Evolutionary conservation across 2,888 invertebrate genomes (phyloP).

Genomic region (Agrenia bidenticulata): DNA sequence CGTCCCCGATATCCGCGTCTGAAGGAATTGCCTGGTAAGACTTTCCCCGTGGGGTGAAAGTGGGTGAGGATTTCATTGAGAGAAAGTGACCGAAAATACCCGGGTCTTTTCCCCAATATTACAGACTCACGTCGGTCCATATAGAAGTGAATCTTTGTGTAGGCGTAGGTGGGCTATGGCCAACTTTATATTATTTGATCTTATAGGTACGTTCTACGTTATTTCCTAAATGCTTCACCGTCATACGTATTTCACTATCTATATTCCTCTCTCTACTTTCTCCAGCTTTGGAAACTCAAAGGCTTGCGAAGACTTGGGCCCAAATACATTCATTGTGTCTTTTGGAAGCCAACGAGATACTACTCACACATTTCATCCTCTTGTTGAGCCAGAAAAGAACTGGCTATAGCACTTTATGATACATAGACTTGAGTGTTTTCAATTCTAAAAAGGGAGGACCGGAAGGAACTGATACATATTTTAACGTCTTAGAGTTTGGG

Average conservation of each 20-base stretch:
- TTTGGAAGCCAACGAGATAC: not conserved
- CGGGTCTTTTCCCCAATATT: slow-evolving; percentile 40
- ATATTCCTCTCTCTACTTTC: slow-evolving; percentile 3
- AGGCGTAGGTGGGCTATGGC: slow-evolving; percentile 2
- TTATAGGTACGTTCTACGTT: not conserved
- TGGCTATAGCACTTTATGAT: too few relatives aligned
- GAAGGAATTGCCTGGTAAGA: too few relatives aligned
- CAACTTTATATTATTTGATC: not conserved
- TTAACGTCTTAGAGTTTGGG: too few relatives aligned
- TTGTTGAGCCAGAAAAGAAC: too few relatives aligned
- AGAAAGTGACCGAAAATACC: slow-evolving; percentile 34
- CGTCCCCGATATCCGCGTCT: not conserved
- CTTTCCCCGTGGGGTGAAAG: slow-evolving; percentile 8
- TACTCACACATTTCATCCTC: too few relatives aligned
- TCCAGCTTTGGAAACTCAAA: too few relatives aligned
- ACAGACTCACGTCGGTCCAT: not conserved
- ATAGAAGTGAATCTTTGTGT: slow-evolving; percentile 15
- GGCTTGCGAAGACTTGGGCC: not conserved
- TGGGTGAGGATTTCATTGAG: slow-evolving; percentile 38
- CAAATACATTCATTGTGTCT: not conserved
- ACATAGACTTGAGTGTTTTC: too few relatives aligned
- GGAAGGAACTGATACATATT: too few relatives aligned
- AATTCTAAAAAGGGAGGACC: too few relatives aligned
- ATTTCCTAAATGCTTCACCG: not conserved
- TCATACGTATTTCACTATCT: not conserved